These are phyloP conservation scores for Anaspis maculata DNA, from an alignment of 2,888 invertebrate genomes.

Conservation along the genomic window DNA sequence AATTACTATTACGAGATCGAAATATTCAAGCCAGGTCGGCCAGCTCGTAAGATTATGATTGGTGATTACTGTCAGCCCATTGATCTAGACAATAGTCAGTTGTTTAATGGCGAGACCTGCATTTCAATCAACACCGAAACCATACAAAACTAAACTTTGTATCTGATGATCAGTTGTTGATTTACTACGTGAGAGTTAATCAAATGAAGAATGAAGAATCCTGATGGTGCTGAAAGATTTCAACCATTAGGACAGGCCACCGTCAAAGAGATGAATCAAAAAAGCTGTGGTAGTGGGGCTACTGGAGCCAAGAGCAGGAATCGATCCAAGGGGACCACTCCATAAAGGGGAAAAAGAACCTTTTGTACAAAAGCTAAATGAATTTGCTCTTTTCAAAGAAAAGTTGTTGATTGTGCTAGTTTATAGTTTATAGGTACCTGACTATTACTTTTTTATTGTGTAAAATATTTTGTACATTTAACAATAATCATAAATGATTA, in stretches of 20 bases:
- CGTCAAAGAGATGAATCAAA: neutral
- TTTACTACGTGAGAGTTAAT: constrained; percentile 21
- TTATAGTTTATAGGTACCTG: too few relatives aligned
- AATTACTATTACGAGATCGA: constrained; percentile 23
- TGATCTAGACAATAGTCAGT: constrained; percentile 15
- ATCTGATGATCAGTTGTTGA: constrained; percentile 18
- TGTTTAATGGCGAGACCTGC: constrained; percentile 18
- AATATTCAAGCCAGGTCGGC: constrained; percentile 18
- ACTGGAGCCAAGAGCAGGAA: neutral
- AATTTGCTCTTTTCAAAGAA: too few relatives aligned
- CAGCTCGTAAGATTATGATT: constrained; percentile 16
- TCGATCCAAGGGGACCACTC: neutral
- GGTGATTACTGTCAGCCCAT: constrained; percentile 23
- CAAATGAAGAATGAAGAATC: constrained; percentile 4
- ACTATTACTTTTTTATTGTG: too few relatives aligned
- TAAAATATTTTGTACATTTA: too few relatives aligned
- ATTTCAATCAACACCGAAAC: constrained; percentile 14
- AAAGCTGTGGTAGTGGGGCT: too few relatives aligned
- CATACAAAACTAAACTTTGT: constrained; percentile 16
- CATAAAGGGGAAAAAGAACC: neutral
- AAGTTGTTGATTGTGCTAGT: too few relatives aligned
- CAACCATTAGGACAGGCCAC: neutral
- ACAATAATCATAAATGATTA: too few relatives aligned
- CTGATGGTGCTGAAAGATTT: neutral
- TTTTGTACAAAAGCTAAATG: too few relatives aligned